Base-by-base conservation (phyloP, 2,888 invertebrate genomes). In the Rotaria socialis region DNA sequence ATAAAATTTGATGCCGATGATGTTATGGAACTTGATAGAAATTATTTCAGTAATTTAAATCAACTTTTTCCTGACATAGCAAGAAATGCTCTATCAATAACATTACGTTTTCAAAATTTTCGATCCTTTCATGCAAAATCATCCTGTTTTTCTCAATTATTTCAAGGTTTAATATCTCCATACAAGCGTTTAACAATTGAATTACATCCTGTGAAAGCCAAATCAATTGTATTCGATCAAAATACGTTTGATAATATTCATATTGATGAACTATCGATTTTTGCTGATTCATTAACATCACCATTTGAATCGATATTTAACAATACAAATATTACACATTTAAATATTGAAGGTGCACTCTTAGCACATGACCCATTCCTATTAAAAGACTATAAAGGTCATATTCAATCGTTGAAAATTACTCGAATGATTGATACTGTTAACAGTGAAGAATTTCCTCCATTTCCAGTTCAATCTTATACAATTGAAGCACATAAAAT, bases 351-450 rank as follows among this genome's bases (percentile, higher is more conserved):
- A 19, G 67, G 67, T 19, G 67, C 67, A 35, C 16, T 41, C 35
- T 14, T 67, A 6, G 10, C 35, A 67, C 67, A 67, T 67, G 67
- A 67, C 7, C 67, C 67, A 27, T 67, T 19, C 3, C 16, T 67
- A 67, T 19, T 67, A 84, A 55, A 84, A 47, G 47, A 84, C 3
- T 84, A 47, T 22, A 84, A 47, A 8, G 55, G 55, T 27, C 47
- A 16, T 47, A 84, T 84, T 16, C 41, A 84, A 22, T 52, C 52
- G 27, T 50, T 50, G 19, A 84, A 84, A 55, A 55, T 84, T 27
- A 84, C 52, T 19, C 84, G 84, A 84, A 55, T 84, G 67, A 67
- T 67, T 67, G 67, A 67, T 67, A 67, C 19, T 14, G 16, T 67
- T 19, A 67, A 67, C 35, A 35, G 35, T 35, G 67, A 67, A 35